Percentiles rank a stretch among this genome's conserved stretches.
Conservation (phyloP, 2,797 vertebrate species). For the Graptemys geographica region DNA sequence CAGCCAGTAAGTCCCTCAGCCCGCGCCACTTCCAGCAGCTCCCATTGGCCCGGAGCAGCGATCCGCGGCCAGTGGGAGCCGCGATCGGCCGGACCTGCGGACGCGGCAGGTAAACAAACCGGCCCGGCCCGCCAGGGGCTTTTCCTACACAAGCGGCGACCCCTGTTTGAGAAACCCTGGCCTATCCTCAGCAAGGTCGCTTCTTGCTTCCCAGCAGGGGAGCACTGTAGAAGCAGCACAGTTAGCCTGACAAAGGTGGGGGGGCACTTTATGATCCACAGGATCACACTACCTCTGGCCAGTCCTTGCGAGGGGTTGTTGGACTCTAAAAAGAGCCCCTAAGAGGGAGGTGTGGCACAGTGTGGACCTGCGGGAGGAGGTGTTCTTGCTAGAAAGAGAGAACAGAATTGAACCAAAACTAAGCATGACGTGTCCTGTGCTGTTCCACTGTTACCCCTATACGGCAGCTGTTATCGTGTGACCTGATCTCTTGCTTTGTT, state of each 20-base stretch:
- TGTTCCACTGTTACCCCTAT: background rate
- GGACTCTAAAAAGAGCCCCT: background rate
- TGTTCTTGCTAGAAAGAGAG: background rate
- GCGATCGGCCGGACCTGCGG: too few relatives aligned
- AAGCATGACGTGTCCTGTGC: background rate
- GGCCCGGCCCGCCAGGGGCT: too few relatives aligned
- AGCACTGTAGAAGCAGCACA: background rate
- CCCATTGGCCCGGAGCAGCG: too few relatives aligned
- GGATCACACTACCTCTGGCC: background rate
- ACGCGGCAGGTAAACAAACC: too few relatives aligned
- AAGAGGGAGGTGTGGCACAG: background rate
- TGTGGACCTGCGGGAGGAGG: background rate
- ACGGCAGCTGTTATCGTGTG: background rate
- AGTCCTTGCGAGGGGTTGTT: background rate
- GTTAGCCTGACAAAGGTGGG: background rate
- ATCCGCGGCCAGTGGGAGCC: too few relatives aligned
- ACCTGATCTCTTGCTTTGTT: constrained; percentile 32
- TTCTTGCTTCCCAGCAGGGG: background rate
- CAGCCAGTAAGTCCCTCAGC: too few relatives aligned
- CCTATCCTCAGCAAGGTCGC: background rate
- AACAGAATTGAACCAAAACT: background rate
- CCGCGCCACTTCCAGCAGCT: too few relatives aligned
- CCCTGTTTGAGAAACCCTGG: too few relatives aligned
- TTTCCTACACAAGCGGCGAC: too few relatives aligned
- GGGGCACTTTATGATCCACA: background rate